phyloP scores from a whole-genome alignment of 2,888 invertebrate genomes.

The Chalcis sispes region DNA sequence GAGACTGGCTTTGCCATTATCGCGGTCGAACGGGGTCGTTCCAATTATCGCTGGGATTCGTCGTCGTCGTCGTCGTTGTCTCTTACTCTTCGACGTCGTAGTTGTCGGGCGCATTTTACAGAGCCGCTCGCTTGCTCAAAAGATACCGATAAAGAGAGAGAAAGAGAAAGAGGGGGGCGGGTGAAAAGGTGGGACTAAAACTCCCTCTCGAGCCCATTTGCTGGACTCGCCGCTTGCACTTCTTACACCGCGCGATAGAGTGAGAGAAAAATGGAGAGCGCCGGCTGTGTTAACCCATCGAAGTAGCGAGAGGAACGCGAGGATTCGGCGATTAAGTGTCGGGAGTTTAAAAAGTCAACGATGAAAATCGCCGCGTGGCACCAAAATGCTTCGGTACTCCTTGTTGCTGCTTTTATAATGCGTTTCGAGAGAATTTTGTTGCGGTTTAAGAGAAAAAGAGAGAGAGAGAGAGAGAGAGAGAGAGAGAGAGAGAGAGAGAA shows the following conservation, averaged over 20 bases:
- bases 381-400: neutral
- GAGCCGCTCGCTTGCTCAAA: neutral
- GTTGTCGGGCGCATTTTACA: neutral
- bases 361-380: slow-evolving; percentile 7
- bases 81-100: neutral
- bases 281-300: slow-evolving; percentile 9
- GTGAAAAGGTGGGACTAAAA: slow-evolving; percentile 35
- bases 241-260: slow-evolving; percentile 38
- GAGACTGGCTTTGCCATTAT: slow-evolving; percentile 68
- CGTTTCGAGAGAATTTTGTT: neutral
- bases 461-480: neutral
- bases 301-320: slow-evolving; percentile 37
- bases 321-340: slow-evolving; percentile 40
- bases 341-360: slow-evolving; percentile 18
- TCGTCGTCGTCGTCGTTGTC: slow-evolving; percentile 57
- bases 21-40: slow-evolving; percentile 72
- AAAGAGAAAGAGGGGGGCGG: slow-evolving; percentile 32
- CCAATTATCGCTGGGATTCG: slow-evolving; percentile 66
- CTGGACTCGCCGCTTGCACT: slow-evolving; percentile 12
- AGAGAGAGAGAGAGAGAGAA: neutral
- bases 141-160: neutral
- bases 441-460: neutral
- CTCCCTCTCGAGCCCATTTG: slow-evolving; percentile 25
- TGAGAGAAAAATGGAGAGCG: too few species aligned
- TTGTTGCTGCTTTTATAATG: neutral